Evolutionary conservation across 2,113 vertebrate genomes (phyloP).

Genomic region (Porphyrio hochstetteri): DNA sequence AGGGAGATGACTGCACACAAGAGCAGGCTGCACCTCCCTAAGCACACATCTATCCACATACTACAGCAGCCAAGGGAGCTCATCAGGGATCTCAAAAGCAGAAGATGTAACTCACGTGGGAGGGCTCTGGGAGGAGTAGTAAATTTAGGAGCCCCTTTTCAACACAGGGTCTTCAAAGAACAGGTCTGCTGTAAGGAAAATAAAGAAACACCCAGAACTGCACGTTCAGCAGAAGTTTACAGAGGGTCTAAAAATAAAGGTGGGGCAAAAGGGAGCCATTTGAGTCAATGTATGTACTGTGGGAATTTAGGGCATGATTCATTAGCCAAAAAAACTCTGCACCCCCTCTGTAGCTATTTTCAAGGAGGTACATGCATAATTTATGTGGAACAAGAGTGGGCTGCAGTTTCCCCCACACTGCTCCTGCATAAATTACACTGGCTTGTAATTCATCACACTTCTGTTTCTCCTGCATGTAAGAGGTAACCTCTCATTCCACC

Average conservation of each 20-base stretch:
- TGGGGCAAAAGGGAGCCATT: constrained; percentile 49
- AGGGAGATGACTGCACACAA: not conserved
- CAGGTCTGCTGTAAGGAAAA: not conserved
- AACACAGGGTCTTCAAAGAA: not conserved
- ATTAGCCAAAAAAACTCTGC: constrained; percentile 38
- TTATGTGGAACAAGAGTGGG: constrained; percentile 60
- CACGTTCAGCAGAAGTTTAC: constrained; percentile 11
- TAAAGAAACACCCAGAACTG: not conserved
- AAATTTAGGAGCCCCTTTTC: not conserved
- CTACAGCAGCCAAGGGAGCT: not conserved
- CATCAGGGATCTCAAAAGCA: not conserved
- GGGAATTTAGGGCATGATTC: constrained; percentile 51
- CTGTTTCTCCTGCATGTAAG: constrained; percentile 12
- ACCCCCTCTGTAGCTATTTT: constrained; percentile 49
- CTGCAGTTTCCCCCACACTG: constrained; percentile 54
- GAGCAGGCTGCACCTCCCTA: not conserved
- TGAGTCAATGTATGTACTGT: constrained; percentile 39
- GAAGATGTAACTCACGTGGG: not conserved
- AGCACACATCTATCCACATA: not conserved
- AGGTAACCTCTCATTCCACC: constrained; percentile 16
- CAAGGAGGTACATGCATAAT: constrained; percentile 56
- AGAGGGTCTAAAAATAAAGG: constrained; percentile 56
- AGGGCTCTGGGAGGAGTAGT: not conserved
- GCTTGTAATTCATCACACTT: constrained; percentile 39
- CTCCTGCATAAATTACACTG: constrained; percentile 59